Base-by-base conservation (phyloP, 2,888 invertebrate species). In the Pristionchus japonicus region DNA sequence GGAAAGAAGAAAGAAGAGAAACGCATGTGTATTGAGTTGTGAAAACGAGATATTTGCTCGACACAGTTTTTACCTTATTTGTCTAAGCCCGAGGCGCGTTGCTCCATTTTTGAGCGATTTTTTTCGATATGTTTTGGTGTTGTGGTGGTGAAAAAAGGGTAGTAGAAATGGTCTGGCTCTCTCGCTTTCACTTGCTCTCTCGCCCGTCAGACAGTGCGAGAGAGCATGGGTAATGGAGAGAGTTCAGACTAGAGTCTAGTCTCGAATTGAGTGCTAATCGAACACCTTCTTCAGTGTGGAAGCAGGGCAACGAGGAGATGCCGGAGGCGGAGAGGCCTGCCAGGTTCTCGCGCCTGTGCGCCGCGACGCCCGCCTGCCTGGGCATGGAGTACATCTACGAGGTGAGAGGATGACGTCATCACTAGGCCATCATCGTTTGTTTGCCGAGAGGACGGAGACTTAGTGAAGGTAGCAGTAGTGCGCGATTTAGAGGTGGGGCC, bases 321-420 rank as follows among this genome's bases (percentile, higher is more conserved):
- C 88, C 88, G 2, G 82, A 82, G 67, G 34, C 23, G 34, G 88
- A 88, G 83, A 23, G 80, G 20, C 88, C 88, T 17, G 82, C 47
- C 34, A n/a, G 61, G 40, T 88, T 88, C 88, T 74, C 82, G 40
- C 88, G 89, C 88, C 89, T 47, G 74, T 90, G 27, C 89, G 91
- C 77, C 7, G 88, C 27, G 88, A 91, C 77, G 85, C 88, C 70
- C 31, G 87, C 67, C 37, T 34, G 37, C 20, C 43, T 87, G 9
- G 87, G 87, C 37, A 87, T 87, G 47, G 77, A 77, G 27, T 77
- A 57, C 61, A 27, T 77, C 52, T 87, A 87, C 27, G 87, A 87
- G 87, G 87, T 87, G 80, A 40, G 86, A 27, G 61, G 61, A 70
- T 11, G 27, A 64, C 2, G 64, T 64, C 9, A n/a, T n/a, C n/a